Evolutionary conservation across 2,113 vertebrate genomes (phyloP).

Genomic region (Sturnus vulgaris): DNA sequence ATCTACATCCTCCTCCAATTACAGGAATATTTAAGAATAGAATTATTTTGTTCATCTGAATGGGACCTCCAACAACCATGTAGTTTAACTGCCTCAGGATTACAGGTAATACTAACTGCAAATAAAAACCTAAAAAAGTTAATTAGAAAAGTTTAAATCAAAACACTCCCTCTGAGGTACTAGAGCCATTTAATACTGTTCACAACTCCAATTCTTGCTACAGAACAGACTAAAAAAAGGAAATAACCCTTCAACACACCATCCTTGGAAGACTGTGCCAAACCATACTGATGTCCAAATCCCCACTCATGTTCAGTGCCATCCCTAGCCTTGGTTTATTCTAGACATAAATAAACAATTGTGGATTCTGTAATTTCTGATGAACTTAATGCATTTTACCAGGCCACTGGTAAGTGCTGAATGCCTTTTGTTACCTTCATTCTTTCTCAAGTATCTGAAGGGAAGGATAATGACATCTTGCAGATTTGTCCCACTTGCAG

Average conservation of each 20-base stretch:
- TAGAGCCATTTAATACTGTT: background rate
- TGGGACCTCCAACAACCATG: background rate
- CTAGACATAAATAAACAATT: background rate
- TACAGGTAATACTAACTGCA: background rate
- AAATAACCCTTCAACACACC: background rate
- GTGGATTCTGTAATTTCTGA: background rate
- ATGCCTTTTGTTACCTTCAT: background rate
- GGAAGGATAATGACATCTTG: background rate
- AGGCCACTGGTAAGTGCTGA: background rate
- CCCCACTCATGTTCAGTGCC: background rate
- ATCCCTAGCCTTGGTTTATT: background rate
- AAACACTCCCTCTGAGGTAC: background rate
- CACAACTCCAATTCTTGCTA: background rate
- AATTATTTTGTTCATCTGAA: background rate
- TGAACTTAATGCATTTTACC: background rate
- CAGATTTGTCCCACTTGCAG: background rate
- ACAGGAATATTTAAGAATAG: background rate
- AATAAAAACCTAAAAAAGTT: background rate
- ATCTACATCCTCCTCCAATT: background rate
- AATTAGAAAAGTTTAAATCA: background rate
- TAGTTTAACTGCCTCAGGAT: background rate
- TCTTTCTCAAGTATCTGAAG: background rate
- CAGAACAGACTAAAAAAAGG: fast-evolving
- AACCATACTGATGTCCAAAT: background rate
- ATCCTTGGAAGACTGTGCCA: background rate